Base-by-base conservation (phyloP, 2,113 vertebrate genomes). In the Ageneiosus marmoratus region DNA sequence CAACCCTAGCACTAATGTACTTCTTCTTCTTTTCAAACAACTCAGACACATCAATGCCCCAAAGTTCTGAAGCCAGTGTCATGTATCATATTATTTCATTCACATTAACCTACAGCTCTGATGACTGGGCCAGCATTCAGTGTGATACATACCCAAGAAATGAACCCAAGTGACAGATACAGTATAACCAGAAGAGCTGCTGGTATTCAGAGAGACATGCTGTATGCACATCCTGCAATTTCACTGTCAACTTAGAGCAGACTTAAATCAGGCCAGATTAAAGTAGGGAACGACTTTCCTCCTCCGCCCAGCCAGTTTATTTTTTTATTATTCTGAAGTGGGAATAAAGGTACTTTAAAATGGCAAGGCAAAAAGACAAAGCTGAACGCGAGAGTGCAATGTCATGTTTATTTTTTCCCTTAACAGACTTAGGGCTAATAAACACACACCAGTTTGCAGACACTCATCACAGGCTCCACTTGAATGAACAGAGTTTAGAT, bases 341-440 rank as follows among this genome's bases (percentile, higher is more conserved):
- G 79, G 83, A 70, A 69, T 53, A 78, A 73, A 84, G 80, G 62
- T 87, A 80, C 77, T 88, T 86, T 83, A 76, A 85, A 87, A 89
- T 73, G 60, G 55, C 65, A 78, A 86, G 73, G 65, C 70, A 50
- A 62, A 60, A 60, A 84, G 75, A 29, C 15, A 58, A 51, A 80
- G 81, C 88, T 88, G 81, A 86, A 87, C 84, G 83, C 53, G 11
- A 4, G 72, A 48, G 65, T 60, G 50, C 10, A 53, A 70, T 62
- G 58, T 50, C 83, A 84, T 48, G 9, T 29, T 50, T 20, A 4
- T 20, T 16, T 32, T 74, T 20, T 15, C 9, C n/a, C 44, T 60
- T 48, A 73, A 46, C 75, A 87, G 83, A 83, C 83, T 69, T 74
- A 62, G 32, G 51, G 51, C 62, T 77, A 79, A 85, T 72, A 67